phyloP scores from a whole-genome alignment of 2,888 invertebrate genomes.

The Flabesymbios commensalis region DNA sequence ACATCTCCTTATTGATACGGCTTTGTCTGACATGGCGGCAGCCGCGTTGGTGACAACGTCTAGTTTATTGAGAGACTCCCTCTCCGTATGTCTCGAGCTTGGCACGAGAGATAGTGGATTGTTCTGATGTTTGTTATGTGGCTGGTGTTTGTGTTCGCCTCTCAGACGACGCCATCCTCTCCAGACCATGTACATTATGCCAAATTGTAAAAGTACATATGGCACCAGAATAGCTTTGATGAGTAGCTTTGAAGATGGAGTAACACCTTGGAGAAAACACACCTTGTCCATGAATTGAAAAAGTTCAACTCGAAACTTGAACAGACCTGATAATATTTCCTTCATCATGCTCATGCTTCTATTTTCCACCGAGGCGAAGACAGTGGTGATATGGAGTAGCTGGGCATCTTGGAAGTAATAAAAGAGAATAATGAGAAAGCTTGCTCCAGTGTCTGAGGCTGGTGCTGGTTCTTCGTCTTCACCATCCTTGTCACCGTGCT shows the following conservation, averaged over 20 bases:
- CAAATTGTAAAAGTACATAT: conserved; percentile 28
- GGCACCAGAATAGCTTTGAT: conserved; percentile 26
- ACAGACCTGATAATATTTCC: conserved; percentile 25
- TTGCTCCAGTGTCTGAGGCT: conserved; percentile 26
- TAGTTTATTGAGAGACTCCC: too few relatives aligned
- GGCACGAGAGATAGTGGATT: too few relatives aligned
- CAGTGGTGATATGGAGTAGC: conserved; percentile 31
- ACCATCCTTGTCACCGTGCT: not conserved
- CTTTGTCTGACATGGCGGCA: too few relatives aligned
- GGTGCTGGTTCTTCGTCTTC: not conserved
- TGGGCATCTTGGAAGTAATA: conserved; percentile 38
- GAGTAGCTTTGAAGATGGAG: conserved; percentile 20
- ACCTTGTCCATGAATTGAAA: conserved; percentile 34
- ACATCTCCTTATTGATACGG: too few relatives aligned
- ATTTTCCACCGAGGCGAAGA: conserved; percentile 22
- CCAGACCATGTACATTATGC: conserved; percentile 23
- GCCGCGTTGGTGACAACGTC: too few relatives aligned
- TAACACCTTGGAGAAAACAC: conserved; percentile 24
- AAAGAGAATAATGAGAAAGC: conserved; percentile 35
- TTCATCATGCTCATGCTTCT: conserved; percentile 21
- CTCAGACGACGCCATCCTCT: conserved; percentile 8
- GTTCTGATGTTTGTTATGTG: too few relatives aligned
- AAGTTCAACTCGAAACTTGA: conserved; percentile 31
- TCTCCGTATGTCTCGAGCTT: too few relatives aligned
- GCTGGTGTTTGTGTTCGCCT: too few relatives aligned